phyloP scores from a whole-genome alignment of 2,113 vertebrate genomes.

The Megatriorchis doriae region DNA sequence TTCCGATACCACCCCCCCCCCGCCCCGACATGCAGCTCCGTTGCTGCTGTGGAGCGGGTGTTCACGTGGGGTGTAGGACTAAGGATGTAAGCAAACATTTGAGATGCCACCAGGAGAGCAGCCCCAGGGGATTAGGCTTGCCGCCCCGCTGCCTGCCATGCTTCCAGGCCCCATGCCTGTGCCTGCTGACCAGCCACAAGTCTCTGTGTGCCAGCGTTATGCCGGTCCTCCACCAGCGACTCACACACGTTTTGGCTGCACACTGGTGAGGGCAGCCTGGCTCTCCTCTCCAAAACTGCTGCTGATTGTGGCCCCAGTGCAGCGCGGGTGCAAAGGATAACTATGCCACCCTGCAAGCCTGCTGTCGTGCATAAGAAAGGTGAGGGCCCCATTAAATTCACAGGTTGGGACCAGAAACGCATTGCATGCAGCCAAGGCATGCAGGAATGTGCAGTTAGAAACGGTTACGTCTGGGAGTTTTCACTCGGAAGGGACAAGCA shows the following conservation, averaged over 20 bases:
- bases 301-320: neutral
- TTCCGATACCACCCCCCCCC: neutral
- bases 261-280: neutral
- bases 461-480: neutral
- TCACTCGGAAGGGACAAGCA: neutral
- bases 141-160: fast-evolving
- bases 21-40: fast-evolving
- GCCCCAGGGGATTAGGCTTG: neutral
- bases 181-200: neutral
- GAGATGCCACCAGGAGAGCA: neutral
- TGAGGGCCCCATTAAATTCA: neutral
- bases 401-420: neutral
- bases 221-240: fast-evolving
- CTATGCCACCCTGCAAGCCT: neutral
- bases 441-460: neutral
- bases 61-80: fast-evolving
- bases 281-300: neutral
- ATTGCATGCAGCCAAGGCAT: no score
- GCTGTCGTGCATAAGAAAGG: fast-evolving
- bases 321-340: neutral
- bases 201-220: fast-evolving
- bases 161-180: neutral
- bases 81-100: neutral
- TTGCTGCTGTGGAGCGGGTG: neutral
- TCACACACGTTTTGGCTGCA: no score